Evolutionary conservation across 2,888 invertebrate species (phyloP).

Genomic region (Apamea crenata): DNA sequence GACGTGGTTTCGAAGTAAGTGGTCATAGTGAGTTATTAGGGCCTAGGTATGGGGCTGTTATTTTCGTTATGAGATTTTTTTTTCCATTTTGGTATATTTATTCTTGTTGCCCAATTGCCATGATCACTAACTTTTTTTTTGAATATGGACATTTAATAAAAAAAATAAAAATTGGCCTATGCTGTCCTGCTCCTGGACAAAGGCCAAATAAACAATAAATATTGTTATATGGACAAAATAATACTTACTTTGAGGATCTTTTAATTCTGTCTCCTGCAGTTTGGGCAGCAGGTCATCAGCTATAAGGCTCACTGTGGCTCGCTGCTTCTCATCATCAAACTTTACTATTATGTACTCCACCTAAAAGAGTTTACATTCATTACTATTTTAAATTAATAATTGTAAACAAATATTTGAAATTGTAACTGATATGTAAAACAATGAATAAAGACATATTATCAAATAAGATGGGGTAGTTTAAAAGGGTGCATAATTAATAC

Average conservation of each 20-base stretch:
- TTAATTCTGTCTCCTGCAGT: slow-evolving; percentile 95
- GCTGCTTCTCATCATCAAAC: slow-evolving; percentile 96
- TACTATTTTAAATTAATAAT: background rate
- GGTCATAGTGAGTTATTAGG: too few relatives aligned
- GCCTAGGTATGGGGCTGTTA: background rate
- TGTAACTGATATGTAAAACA: background rate
- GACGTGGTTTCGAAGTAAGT: background rate
- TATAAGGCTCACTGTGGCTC: slow-evolving; percentile 96
- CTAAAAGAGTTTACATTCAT: slow-evolving; percentile 71
- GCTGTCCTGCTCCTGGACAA: too few relatives aligned
- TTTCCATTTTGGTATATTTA: background rate
- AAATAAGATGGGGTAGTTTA: background rate
- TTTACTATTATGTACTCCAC: slow-evolving; percentile 99
- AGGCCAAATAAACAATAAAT: background rate
- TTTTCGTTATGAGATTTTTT: background rate
- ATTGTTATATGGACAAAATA: background rate
- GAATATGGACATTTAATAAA: background rate
- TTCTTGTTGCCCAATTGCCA: background rate
- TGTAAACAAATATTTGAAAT: background rate
- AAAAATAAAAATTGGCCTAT: too few relatives aligned
- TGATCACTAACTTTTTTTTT: background rate
- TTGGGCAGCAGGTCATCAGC: slow-evolving; percentile 94
- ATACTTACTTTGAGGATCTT: slow-evolving; percentile 93
- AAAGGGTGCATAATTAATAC: background rate
- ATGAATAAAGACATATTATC: background rate